Conservation (phyloP, 2,113 vertebrate species). For the Halcyon senegalensis region DNA sequence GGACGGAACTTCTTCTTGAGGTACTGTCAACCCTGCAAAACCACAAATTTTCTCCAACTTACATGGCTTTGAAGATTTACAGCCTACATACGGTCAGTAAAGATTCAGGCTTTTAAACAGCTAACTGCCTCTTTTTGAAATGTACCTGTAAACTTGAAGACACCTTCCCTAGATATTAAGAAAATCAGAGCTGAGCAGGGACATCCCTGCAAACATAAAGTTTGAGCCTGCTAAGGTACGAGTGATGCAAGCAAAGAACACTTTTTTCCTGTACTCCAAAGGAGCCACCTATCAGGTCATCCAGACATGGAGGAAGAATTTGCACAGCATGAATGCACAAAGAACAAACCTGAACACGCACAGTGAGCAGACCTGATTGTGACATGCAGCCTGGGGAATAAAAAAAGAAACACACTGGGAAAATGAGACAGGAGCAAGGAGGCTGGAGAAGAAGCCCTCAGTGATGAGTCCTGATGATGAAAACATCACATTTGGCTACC, state of each 20-base stretch:
- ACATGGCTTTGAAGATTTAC: neutral
- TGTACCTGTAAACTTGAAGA: accelerated
- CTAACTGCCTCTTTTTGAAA: neutral
- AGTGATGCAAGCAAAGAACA: accelerated
- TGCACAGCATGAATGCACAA: neutral
- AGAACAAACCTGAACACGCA: neutral
- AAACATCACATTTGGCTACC: neutral
- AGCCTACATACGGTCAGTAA: neutral
- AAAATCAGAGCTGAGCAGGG: neutral
- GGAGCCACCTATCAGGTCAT: neutral
- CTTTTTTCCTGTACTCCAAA: neutral
- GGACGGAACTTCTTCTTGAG: neutral
- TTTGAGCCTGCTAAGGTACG: neutral
- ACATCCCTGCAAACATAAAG: neutral
- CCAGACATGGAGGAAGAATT: neutral
- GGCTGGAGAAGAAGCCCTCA: neutral
- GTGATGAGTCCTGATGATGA: neutral
- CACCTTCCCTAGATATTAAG: neutral
- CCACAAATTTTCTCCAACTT: neutral
- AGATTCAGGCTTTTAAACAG: neutral
- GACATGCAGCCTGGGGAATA: neutral
- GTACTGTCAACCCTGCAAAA: neutral
- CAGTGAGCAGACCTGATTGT: neutral
- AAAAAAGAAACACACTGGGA: neutral
- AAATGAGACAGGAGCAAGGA: neutral